These are phyloP conservation scores for Heliconius ethilla DNA, from an alignment of 2,888 invertebrate genomes.

Conservation along the genomic window DNA sequence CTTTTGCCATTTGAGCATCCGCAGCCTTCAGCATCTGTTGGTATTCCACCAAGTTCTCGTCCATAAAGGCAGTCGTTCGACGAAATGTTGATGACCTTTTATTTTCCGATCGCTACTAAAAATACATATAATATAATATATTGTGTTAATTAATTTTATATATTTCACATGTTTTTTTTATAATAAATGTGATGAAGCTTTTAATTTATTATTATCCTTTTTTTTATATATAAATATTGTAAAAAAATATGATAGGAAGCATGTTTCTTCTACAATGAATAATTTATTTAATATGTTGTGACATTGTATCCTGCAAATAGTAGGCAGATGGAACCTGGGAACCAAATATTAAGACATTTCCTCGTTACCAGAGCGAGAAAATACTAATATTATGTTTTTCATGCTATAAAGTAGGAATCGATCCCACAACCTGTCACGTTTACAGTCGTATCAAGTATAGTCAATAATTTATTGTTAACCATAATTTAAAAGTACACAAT, in stretches of 20 bases:
- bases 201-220: neutral
- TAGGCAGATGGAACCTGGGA: no score
- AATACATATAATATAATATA: constrained; percentile 52
- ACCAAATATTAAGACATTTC: no score
- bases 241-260: no score
- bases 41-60: constrained; percentile 84
- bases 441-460: no score
- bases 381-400: no score
- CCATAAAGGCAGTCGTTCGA: constrained; percentile 85
- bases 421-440: no score
- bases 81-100: constrained; percentile 65
- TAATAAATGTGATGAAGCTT: neutral
- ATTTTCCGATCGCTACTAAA: constrained; percentile 78
- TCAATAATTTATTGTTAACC: neutral
- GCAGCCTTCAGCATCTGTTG: constrained; percentile 86
- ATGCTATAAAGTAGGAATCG: no score
- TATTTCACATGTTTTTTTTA: neutral
- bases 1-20: constrained; percentile 89
- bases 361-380: no score
- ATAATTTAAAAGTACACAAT: neutral
- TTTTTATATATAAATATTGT: no score
- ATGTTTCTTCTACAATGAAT: neutral
- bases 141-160: constrained; percentile 30
- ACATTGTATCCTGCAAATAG: no score
- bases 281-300: neutral